A percentile compares a stretch with the other conserved stretches of the same genome.
Evolutionary conservation across 2,113 vertebrate genomes (phyloP).

Genomic region (Neotoma lepida): DNA sequence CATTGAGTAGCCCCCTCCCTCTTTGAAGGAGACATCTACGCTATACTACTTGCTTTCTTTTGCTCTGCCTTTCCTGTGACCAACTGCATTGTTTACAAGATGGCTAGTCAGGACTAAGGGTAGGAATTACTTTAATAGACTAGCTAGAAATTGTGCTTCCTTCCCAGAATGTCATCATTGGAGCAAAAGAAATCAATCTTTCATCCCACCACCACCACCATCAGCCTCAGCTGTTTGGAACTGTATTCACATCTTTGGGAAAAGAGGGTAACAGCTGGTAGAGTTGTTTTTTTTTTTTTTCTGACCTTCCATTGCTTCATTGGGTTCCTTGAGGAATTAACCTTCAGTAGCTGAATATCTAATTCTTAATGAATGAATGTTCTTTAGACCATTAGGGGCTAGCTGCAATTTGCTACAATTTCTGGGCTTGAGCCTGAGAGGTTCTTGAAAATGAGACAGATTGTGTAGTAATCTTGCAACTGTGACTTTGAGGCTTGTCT

Average conservation of each 20-base stretch:
- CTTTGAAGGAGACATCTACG: slow-evolving; percentile 13
- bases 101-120: slow-evolving; percentile 35
- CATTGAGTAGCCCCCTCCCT: not conserved
- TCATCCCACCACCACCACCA: not conserved
- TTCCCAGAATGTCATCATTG: slow-evolving; percentile 46
- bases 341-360: slow-evolving; percentile 49
- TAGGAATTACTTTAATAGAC: not conserved
- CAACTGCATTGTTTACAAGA: slow-evolving; percentile 21
- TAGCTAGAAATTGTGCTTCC: slow-evolving; percentile 56
- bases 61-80: slow-evolving; percentile 31
- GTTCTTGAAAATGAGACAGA: not conserved
- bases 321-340: slow-evolving; percentile 68
- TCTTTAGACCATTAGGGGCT: not conserved
- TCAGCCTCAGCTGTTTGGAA: slow-evolving; percentile 50
- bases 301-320: slow-evolving; percentile 72
- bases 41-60: slow-evolving; percentile 25
- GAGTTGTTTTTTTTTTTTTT: slow-evolving; percentile 50
- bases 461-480: not conserved
- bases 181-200: slow-evolving; percentile 57
- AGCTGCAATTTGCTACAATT: not conserved
- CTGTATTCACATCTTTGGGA: slow-evolving; percentile 54
- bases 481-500: slow-evolving; percentile 29
- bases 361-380: not conserved
- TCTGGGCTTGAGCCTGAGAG: not conserved
- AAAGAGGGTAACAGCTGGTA: slow-evolving; percentile 62